Conservation (phyloP, 2,888 invertebrate species). For the Oscheius onirici region DNA sequence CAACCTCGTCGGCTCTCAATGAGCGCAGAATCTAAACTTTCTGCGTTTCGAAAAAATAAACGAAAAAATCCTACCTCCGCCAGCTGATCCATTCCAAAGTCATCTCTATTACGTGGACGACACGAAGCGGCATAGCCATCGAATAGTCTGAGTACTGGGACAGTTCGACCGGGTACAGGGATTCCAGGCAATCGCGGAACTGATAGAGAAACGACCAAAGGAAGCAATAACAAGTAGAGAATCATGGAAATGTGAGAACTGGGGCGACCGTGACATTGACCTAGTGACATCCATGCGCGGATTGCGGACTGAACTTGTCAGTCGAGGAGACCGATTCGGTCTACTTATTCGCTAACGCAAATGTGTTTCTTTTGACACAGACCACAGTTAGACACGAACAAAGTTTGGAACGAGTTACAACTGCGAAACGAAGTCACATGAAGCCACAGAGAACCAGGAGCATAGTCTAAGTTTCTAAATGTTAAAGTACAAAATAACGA, state of each 20-base stretch:
- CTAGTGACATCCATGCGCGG: slow-evolving; percentile 14
- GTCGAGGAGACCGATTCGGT: background rate
- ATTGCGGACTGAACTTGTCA: slow-evolving; percentile 1
- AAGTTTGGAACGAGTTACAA: too few relatives aligned
- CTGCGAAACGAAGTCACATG: too few relatives aligned
- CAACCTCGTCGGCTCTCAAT: slow-evolving; percentile 67
- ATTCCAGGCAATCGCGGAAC: slow-evolving; percentile 41
- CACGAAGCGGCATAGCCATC: slow-evolving; percentile 65
- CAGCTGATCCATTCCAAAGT: slow-evolving; percentile 59
- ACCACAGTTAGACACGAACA: background rate
- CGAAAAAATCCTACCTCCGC: slow-evolving; percentile 46
- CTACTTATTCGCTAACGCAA: background rate
- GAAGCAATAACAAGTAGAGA: background rate
- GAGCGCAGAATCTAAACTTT: slow-evolving; percentile 60
- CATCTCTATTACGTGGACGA: slow-evolving; percentile 44
- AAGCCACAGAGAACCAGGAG: too few relatives aligned
- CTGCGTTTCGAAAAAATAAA: background rate
- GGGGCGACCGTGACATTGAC: slow-evolving; percentile 18
- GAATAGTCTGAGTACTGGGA: slow-evolving; percentile 62
- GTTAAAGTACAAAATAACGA: too few relatives aligned
- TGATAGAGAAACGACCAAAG: background rate
- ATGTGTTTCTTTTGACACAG: too few relatives aligned
- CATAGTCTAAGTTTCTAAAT: too few relatives aligned
- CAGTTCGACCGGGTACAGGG: slow-evolving; percentile 62
- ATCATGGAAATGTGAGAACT: slow-evolving; percentile 9